phyloP scores from a whole-genome alignment of 2,113 vertebrate species.

The Chitala chitala region DNA sequence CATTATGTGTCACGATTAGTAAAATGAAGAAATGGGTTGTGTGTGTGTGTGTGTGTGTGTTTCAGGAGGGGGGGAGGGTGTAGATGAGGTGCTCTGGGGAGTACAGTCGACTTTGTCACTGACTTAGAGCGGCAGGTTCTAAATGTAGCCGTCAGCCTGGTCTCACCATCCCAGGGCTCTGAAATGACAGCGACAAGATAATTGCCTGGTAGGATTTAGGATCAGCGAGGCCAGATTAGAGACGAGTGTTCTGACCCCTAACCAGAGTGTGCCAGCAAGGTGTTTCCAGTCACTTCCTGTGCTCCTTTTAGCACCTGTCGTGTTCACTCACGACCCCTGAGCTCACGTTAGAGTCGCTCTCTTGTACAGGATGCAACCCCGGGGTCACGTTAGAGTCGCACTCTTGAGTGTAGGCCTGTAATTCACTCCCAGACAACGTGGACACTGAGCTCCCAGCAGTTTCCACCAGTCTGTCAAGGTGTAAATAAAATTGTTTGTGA shows the following conservation, averaged over 20 bases:
- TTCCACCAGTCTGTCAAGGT: too few species aligned
- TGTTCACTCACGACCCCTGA: too few species aligned
- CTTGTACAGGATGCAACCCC: too few species aligned
- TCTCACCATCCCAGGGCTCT: not conserved
- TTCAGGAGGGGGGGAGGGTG: not conserved
- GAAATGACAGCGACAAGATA: constrained; percentile 19
- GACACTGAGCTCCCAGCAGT: too few species aligned
- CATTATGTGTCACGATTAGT: not conserved
- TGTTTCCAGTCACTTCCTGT: too few species aligned
- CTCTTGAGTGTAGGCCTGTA: too few species aligned
- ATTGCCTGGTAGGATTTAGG: constrained; percentile 13
- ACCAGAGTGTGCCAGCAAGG: too few species aligned
- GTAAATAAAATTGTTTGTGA: too few species aligned
- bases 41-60: not conserved
- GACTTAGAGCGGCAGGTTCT: not conserved
- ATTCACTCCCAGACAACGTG: too few species aligned
- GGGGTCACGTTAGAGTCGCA: too few species aligned
- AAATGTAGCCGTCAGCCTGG: constrained; percentile 26
- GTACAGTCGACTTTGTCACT: not conserved
- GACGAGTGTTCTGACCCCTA: constrained; percentile 14
- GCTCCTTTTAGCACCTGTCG: not conserved
- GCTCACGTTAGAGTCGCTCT: too few species aligned
- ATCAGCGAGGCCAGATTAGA: constrained; percentile 18
- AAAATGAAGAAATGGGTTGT: not conserved
- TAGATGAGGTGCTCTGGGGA: not conserved